phyloP scores from a whole-genome alignment of 2,113 vertebrate species.

The Varanus komodoensis region DNA sequence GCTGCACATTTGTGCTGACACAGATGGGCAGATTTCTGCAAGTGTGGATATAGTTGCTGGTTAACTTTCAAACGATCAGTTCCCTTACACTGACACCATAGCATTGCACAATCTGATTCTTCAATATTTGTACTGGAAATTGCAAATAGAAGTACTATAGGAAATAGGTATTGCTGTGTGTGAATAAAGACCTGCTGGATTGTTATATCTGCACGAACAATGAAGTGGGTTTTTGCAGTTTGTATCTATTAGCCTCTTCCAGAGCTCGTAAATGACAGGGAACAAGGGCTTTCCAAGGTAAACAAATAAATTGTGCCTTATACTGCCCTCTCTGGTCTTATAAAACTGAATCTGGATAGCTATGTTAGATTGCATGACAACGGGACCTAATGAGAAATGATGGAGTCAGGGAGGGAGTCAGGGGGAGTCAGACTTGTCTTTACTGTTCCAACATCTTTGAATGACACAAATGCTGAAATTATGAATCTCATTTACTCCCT shows the following conservation, averaged over 20 bases:
- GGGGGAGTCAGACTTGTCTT: conserved; percentile 33
- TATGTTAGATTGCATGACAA: conserved; percentile 7
- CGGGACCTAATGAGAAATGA: background rate
- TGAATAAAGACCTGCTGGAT: background rate
- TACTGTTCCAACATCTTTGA: conserved; percentile 41
- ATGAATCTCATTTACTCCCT: conserved; percentile 38
- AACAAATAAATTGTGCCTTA: conserved; percentile 23
- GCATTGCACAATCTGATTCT: background rate
- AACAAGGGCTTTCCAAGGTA: conserved; percentile 5
- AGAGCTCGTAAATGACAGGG: background rate
- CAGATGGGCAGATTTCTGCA: background rate
- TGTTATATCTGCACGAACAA: background rate
- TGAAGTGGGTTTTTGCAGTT: background rate
- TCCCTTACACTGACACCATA: background rate
- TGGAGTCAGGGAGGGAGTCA: background rate
- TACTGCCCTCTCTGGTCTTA: conserved; percentile 15
- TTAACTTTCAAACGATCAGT: background rate
- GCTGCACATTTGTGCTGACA: background rate
- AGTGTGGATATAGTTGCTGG: background rate
- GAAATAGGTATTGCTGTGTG: background rate
- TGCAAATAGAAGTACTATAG: background rate
- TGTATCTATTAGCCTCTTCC: background rate
- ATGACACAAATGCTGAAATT: conserved; percentile 41
- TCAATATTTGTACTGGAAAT: background rate
- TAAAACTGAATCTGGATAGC: background rate